These are phyloP conservation scores for Leptinotarsa tumamoca DNA, from an alignment of 2,888 invertebrate species.

Conservation along the genomic window DNA sequence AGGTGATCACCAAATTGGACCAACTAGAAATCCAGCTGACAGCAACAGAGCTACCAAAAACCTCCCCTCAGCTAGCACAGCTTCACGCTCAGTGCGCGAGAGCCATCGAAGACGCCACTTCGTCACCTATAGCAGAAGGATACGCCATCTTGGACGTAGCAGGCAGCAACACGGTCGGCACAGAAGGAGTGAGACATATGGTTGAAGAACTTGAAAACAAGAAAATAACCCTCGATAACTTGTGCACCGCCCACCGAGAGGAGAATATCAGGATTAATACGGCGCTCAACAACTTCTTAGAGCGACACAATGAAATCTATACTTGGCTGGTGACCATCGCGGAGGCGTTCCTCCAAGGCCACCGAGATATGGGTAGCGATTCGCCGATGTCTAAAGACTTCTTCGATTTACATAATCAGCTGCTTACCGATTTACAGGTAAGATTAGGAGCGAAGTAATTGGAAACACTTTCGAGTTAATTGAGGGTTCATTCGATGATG, in stretches of 20 bases:
- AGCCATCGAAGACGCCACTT: conserved; percentile 76
- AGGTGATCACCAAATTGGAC: conserved; percentile 79
- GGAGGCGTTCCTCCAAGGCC: conserved; percentile 78
- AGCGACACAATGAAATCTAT: conserved; percentile 77
- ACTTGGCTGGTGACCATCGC: conserved; percentile 82
- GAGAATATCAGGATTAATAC: conserved; percentile 78
- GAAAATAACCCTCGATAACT: conserved; percentile 74
- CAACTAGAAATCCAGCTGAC: conserved; percentile 81
- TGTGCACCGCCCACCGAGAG: conserved; percentile 76
- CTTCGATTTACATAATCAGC: conserved; percentile 77
- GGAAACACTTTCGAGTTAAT: not conserved
- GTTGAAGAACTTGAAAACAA: conserved; percentile 82
- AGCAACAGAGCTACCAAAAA: conserved; percentile 73
- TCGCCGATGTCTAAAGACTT: conserved; percentile 77
- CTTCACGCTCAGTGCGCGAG: conserved; percentile 76
- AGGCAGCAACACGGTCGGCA: conserved; percentile 68
- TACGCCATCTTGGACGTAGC: conserved; percentile 78
- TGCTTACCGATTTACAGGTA: conserved; percentile 80
- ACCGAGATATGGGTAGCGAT: conserved; percentile 81
- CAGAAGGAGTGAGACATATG: conserved; percentile 73
- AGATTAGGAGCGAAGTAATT: conserved; percentile 41
- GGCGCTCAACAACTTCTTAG: conserved; percentile 76
- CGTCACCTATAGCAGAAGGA: conserved; percentile 78
- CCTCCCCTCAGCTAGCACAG: conserved; percentile 76
- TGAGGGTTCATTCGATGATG: not conserved